Percentiles rank a stretch among this genome's conserved stretches.
phyloP scores from a whole-genome alignment of 2,797 vertebrate species.

The Falco columbarius region DNA sequence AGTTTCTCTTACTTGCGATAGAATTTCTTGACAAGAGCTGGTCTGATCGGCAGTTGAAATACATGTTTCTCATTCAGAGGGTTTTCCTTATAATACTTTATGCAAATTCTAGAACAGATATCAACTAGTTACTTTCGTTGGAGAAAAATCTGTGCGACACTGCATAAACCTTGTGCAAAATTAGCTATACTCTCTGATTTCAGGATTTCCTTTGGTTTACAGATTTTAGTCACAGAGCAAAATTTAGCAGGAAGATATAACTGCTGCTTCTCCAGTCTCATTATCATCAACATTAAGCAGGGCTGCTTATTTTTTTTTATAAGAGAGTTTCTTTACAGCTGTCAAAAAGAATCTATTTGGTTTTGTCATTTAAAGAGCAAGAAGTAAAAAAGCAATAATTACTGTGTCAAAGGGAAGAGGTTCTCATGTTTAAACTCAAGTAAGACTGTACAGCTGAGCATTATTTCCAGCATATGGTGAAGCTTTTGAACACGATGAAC shows the following conservation, averaged over 20 bases:
- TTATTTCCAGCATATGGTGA: slow-evolving; percentile 93
- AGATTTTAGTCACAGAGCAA: background rate
- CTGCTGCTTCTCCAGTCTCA: background rate
- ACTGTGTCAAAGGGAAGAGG: slow-evolving; percentile 93
- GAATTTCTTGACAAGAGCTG: slow-evolving; percentile 86
- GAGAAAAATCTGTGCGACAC: background rate
- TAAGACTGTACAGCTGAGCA: slow-evolving; percentile 87
- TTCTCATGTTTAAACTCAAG: slow-evolving; percentile 89
- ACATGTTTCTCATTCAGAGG: slow-evolving; percentile 87
- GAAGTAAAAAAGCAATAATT: slow-evolving; percentile 47
- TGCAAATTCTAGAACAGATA: slow-evolving; percentile 82
- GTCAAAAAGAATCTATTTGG: background rate
- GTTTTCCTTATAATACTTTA: slow-evolving; percentile 90
- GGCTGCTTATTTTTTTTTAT: background rate
- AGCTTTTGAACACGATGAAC: slow-evolving; percentile 89
- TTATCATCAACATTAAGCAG: background rate
- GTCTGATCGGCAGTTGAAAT: slow-evolving; percentile 90
- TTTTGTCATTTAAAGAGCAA: background rate
- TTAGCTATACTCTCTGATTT: background rate
- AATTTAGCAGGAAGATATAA: background rate
- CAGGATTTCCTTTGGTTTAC: background rate
- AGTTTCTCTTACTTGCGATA: slow-evolving; percentile 86
- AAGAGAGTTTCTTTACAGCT: background rate
- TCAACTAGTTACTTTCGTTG: background rate
- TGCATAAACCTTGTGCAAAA: background rate